Percentiles rank a stretch among this genome's conserved stretches.
Conservation (phyloP, 1,140 invertebrate species). For the Leptinotarsa undecemlineata region DNA sequence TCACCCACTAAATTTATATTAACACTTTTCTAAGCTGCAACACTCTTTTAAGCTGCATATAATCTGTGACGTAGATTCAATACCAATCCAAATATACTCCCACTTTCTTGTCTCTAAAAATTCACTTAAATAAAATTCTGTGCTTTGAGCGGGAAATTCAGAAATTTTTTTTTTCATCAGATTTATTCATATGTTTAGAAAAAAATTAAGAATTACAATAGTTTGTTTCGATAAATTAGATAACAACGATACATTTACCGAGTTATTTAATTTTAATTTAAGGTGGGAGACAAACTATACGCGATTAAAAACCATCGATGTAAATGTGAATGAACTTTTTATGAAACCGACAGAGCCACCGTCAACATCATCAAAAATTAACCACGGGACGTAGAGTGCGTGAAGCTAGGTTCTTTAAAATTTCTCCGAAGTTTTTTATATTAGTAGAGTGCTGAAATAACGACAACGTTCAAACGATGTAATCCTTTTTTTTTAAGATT, state of each 20-base stretch:
- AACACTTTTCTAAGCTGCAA: too few relatives aligned
- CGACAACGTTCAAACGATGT: slow-evolving; percentile 42
- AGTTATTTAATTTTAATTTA: background rate
- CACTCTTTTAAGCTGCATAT: too few relatives aligned
- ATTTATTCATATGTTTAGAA: background rate
- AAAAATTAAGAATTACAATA: background rate
- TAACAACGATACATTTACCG: background rate
- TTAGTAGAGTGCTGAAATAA: slow-evolving; percentile 13
- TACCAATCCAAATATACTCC: too few relatives aligned
- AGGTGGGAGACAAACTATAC: background rate
- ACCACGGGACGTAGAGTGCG: slow-evolving; percentile 37
- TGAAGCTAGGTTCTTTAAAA: slow-evolving; percentile 29
- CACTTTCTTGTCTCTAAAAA: too few relatives aligned
- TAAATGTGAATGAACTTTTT: slow-evolving; percentile 50
- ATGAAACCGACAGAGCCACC: slow-evolving; percentile 44
- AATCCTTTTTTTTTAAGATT: slow-evolving; percentile 34
- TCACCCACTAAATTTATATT: too few relatives aligned
- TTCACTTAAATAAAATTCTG: background rate
- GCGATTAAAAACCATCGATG: slow-evolving; percentile 10
- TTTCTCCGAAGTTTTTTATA: slow-evolving; percentile 28
- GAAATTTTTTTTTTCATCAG: background rate
- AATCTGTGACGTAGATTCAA: too few relatives aligned
- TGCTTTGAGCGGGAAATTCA: slow-evolving; percentile 6
- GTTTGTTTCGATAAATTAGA: background rate
- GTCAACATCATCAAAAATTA: slow-evolving; percentile 47